Evolutionary conservation across 2,797 vertebrate species (phyloP), one percentile per base, ranked within the genome.

Genomic region (Phrynocephalus guinanensis): DNA sequence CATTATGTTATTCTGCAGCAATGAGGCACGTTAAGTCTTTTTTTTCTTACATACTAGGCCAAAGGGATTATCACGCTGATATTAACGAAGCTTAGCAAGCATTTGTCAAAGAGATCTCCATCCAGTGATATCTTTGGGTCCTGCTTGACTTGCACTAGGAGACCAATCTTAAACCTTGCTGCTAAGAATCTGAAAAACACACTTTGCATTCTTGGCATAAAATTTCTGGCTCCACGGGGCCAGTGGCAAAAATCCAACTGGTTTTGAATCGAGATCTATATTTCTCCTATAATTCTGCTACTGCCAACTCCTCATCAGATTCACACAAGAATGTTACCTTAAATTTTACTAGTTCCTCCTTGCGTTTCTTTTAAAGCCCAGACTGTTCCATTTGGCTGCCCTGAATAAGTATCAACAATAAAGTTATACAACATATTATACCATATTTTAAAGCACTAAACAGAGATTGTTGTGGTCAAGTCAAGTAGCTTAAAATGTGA

Each of bases 381-480:
- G 9, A 68, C 76, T 30, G 63, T 88, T 85, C 79, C 44, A 85
- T 85, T 88, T 85, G 76, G 71, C 83, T 81, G 26, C 48, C 28
- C 56, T 76, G 30, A 48, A 68, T 67, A 84, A 76, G 50, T 70
- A 68, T 56, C 33, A 56, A 63, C 44, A 84, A n/a, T 73, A 24
- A 38, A 38, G 77, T 88, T 67, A 84, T 85, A 81, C 78, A 88
- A 80, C 50, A 81, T 81, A 50, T 84, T 80, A 73, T 26, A 84
- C 71, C 81, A 79, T 72, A 81, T 75, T 80, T 88, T 85, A 81
- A 56, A 81, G 70, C 81, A 81, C 60, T 81, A 78, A 88, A 82
- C 24, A 85, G 78, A 76, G 70, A 60, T 81, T 88, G 76, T 30
- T 85, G 83, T 44, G 87, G 83, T 88, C 83, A 85, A 72, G 38